Evolutionary conservation across 2,113 vertebrate species (phyloP).

Genomic region (Steatornis caripensis): DNA sequence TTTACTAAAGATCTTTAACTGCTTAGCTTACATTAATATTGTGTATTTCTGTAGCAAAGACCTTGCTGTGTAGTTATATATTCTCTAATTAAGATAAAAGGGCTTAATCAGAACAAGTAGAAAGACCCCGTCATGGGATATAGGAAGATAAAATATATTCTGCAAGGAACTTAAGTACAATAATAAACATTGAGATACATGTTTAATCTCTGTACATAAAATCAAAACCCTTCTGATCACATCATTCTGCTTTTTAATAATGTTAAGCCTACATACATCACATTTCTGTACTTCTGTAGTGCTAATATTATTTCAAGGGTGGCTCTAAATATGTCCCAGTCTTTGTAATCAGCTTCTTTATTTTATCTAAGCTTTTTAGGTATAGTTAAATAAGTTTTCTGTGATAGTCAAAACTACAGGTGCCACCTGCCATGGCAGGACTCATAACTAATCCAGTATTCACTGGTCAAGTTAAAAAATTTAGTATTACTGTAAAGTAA

Average conservation of each 20-base stretch:
- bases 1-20: background rate
- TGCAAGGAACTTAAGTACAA: background rate
- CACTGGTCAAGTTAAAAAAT: slow-evolving; percentile 38
- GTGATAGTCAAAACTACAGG: background rate
- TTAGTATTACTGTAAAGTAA: slow-evolving; percentile 7
- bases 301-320: background rate
- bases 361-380: background rate
- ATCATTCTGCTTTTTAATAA: background rate
- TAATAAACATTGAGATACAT: background rate
- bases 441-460: slow-evolving; percentile 51
- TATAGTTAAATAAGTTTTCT: background rate
- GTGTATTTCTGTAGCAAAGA: background rate
- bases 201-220: background rate
- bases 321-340: background rate
- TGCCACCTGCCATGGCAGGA: slow-evolving; percentile 28
- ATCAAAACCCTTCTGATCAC: background rate
- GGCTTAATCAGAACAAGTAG: background rate
- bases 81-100: background rate
- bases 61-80: background rate
- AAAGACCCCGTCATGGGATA: background rate
- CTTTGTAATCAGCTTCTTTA: background rate
- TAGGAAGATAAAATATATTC: background rate
- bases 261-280: background rate
- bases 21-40: background rate
- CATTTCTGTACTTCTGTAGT: background rate